Base-by-base conservation (phyloP, 2,797 vertebrate genomes). In the Gorsachius magnificus region DNA sequence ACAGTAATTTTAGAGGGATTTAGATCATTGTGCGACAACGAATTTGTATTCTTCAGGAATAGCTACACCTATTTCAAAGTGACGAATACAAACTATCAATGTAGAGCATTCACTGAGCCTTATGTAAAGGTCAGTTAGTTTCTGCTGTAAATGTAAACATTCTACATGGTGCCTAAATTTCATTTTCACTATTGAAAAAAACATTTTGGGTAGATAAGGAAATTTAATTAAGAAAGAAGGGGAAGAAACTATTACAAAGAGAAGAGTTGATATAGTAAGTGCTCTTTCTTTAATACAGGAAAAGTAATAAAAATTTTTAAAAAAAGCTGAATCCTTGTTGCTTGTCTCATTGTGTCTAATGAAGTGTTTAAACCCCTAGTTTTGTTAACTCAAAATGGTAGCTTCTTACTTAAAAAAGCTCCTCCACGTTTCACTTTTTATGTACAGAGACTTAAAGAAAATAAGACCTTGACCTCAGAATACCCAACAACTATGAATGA, bases 121-220 rank as follows among this genome's bases (percentile, higher is more conserved):
- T 48, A 38, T 14, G 61, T n/a, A 95, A 97, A 97, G 93, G 92
- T 95, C 89, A 92, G 26, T 72, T 60, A 54, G 76, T 79, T 91
- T 83, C 87, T 91, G 69, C 24, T 81, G 72, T 70, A 94, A 95
- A 91, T 77, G 84, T 75, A 96, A 97, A 96, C 76, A 89, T 70
- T 66, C 69, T 43, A 63, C 75, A 33, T 22, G 28, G 51, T 28
- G 13, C 43, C 72, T 24, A 36, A 57, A 50, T 72, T 95, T 71
- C 68, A 58, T 93, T 92, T 81, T 41, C 71, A 53, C 6, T 5
- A 28, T 3, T 61, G 78, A 75, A 93, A 96, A 90, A 43, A 92
- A 69, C 38, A 68, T 24, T 36, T 21, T 33, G 60, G 13, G 13
- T 13, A 93, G 74, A 72, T 72, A n/a, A 91, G 61, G 25, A 79